Percentiles rank a stretch among this genome's conserved stretches.
Conservation (phyloP, 1,140 invertebrate genomes). For the Colletes latitarsis region DNA sequence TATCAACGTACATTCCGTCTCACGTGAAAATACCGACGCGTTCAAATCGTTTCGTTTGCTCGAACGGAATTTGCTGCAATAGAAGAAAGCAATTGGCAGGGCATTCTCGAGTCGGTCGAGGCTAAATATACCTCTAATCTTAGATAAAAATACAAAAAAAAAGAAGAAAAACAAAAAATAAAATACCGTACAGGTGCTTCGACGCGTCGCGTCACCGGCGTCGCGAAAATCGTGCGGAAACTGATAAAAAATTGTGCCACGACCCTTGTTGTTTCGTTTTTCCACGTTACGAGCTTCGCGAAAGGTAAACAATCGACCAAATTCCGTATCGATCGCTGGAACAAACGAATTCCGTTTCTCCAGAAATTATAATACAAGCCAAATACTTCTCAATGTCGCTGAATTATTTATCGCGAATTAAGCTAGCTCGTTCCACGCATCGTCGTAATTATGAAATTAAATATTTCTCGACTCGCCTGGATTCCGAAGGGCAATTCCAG, state of each 20-base stretch:
- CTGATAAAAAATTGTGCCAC: neutral
- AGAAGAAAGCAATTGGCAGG: slow-evolving; percentile 31
- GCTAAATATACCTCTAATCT: slow-evolving; percentile 50
- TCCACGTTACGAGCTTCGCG: neutral
- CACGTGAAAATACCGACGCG: neutral
- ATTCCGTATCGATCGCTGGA: neutral
- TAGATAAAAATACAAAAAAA: neutral
- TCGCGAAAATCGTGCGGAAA: slow-evolving; percentile 9
- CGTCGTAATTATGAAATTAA: slow-evolving; percentile 8
- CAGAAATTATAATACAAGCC: too few species aligned
- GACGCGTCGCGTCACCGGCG: neutral
- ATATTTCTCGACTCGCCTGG: slow-evolving; percentile 11
- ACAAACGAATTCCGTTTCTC: neutral
- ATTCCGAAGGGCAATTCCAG: too few species aligned
- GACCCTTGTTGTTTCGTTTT: neutral
- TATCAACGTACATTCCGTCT: slow-evolving; percentile 12
- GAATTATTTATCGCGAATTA: neutral
- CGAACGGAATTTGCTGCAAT: slow-evolving; percentile 20
- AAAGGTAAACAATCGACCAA: neutral
- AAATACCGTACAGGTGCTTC: neutral
- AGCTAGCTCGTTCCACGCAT: neutral
- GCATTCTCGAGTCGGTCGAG: slow-evolving; percentile 57
- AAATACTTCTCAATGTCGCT: too few species aligned
- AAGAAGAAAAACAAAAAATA: neutral
- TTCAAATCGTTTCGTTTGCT: slow-evolving; percentile 25